Base-by-base conservation (phyloP, 2,113 vertebrate species). In the Sclerurus mexicanus region DNA sequence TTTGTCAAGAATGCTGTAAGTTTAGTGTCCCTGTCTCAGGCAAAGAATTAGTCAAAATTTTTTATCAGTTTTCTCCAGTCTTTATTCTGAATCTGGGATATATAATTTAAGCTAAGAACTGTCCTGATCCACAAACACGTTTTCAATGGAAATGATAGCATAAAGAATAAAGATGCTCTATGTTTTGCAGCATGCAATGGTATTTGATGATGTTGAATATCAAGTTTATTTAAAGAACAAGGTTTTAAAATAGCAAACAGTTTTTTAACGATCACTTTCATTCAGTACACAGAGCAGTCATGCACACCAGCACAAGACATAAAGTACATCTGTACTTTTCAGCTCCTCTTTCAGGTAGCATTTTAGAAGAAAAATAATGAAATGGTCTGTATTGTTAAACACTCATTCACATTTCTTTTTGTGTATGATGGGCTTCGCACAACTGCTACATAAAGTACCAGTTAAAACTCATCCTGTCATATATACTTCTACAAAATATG, bases 401-500 rank as follows among this genome's bases (percentile, higher is more conserved):
- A 92, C 56, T 93, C 90, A 85, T 97, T 97, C 95, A 94, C 76
- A 79, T 96, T 97, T 87, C 56, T 86, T 94, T 95, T 90, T 96
- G 46, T 80, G 5, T 89, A 40, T 87, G 95, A 97, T 97, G 53
- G 80, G 87, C 77, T 97, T 97, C 80, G 87, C 88, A 96, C 62
- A 94, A 91, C 83, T 85, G 39, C 86, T 89, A 66, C 64, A 76
- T 93, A 93, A 97, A 98, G 90, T 94, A 95, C 69, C 95, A 92
- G 52, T 86, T 98, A 94, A 98, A 98, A 96, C 93, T 82, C 95
- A 64, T 58, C 89, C 84, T 96, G 89, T 96, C 91, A 93, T 73
- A 96, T 88, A 92, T 89, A 91, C 63, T 97, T 96, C 87, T 97
- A 95, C 90, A 97, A 98, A 97, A 96, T 96, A 97, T 33, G 87